Percentiles rank a stretch among this genome's conserved stretches.
phyloP scores from a whole-genome alignment of 2,113 vertebrate species.

The Paradisaea rubra region DNA sequence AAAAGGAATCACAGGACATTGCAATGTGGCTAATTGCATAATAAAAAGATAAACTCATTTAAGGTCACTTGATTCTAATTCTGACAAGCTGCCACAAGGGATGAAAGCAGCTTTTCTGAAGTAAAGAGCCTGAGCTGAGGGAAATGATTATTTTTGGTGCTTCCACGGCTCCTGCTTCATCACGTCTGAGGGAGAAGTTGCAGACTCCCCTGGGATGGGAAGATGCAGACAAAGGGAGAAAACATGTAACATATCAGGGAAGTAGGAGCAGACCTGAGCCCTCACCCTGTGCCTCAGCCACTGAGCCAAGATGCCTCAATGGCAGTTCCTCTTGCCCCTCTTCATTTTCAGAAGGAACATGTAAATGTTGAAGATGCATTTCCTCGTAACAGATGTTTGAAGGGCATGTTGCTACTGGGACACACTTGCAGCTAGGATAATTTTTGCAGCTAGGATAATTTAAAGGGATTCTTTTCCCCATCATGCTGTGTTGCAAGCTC shows the following conservation, averaged over 20 bases:
- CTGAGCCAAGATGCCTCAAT: background rate
- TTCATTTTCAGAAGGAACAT: background rate
- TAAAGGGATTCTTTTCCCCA: background rate
- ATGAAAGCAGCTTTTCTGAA: background rate
- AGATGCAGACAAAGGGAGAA: background rate
- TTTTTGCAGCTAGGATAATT: background rate
- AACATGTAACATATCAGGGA: background rate
- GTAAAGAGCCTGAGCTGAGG: background rate
- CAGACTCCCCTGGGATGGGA: background rate
- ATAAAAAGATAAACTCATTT: slow-evolving; percentile 24
- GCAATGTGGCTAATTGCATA: background rate
- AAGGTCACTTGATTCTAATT: slow-evolving; percentile 14
- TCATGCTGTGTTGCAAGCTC: background rate
- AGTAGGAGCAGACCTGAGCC: background rate
- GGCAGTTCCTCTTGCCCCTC: background rate
- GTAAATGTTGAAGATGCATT: background rate
- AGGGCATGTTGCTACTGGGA: background rate
- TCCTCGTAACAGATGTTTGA: background rate
- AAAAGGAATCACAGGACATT: background rate
- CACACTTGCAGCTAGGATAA: background rate
- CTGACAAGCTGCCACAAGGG: slow-evolving; percentile 1
- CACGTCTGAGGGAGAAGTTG: fast-evolving
- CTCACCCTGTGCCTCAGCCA: background rate
- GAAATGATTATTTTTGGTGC: background rate
- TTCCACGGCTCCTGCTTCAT: background rate